These are phyloP conservation scores for Nineta flava DNA, from an alignment of 2,888 invertebrate species.

Conservation along the genomic window DNA sequence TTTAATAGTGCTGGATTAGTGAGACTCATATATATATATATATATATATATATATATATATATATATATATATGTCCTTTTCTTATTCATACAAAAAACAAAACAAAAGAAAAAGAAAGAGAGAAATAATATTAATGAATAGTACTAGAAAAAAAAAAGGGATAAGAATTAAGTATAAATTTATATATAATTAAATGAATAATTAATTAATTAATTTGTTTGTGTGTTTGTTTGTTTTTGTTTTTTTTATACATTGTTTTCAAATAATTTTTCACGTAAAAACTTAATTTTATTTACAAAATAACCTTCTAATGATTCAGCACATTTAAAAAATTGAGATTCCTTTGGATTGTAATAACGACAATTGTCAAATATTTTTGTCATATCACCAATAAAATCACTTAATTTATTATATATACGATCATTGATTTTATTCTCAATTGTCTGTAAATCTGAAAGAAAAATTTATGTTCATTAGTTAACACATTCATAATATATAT, in stretches of 20 bases:
- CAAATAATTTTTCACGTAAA: conserved; percentile 69
- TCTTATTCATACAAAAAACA: no score
- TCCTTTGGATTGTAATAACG: conserved; percentile 93
- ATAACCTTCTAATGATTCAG: conserved; percentile 85
- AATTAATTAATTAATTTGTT: no score
- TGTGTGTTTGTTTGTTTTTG: no score
- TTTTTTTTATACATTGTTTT: conserved; percentile 23
- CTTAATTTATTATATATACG: conserved; percentile 72
- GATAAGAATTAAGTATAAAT: no score
- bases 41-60: no score
- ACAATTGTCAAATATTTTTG: conserved; percentile 97
- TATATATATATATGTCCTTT: no score
- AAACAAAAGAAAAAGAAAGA: no score
- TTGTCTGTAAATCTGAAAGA: conserved; percentile 75
- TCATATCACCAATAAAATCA: conserved; percentile 95
- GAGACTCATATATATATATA: no score
- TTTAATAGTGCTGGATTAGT: no score
- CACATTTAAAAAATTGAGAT: conserved; percentile 91
- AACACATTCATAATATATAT: conserved; percentile 4
- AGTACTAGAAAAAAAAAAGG: no score
- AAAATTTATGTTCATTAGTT: conserved; percentile 11
- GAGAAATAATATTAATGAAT: no score
- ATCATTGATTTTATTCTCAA: conserved; percentile 73
- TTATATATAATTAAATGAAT: no score
- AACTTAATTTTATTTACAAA: conserved; percentile 88